Conservation (phyloP, 2,797 vertebrate genomes). For the Taeniopygia guttata region DNA sequence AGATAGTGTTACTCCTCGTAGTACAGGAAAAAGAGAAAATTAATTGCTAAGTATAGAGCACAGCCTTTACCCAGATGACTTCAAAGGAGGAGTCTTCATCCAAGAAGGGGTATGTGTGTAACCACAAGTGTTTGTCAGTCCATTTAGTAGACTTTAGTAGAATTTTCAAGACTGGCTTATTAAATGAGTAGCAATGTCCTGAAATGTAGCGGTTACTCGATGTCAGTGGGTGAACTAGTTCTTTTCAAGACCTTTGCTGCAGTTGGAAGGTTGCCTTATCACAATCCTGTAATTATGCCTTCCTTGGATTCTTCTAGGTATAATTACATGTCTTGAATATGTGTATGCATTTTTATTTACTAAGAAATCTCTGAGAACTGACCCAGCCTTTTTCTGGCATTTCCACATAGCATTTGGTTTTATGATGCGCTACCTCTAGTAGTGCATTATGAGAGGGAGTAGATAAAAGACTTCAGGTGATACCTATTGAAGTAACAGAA, state of each 20-base stretch:
- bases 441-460: background rate
- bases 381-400: background rate
- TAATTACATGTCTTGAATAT: background rate
- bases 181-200: background rate
- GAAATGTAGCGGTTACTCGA: background rate
- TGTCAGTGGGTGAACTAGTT: background rate
- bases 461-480: background rate
- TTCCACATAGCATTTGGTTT: background rate
- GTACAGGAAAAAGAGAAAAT: background rate
- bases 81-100: background rate
- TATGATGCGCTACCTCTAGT: background rate
- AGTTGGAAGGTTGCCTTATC: background rate
- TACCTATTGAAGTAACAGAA: background rate
- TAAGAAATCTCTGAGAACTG: background rate
- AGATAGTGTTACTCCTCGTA: background rate
- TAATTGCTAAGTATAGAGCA: background rate
- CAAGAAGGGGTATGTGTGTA: background rate
- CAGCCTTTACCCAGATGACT: background rate
- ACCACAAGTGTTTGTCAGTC: background rate
- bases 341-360: background rate
- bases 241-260: background rate
- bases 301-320: background rate
- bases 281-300: constrained; percentile 4
- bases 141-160: background rate
- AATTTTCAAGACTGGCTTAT: background rate